phyloP scores from a whole-genome alignment of 2,113 vertebrate genomes.

The Pantherophis guttatus region DNA sequence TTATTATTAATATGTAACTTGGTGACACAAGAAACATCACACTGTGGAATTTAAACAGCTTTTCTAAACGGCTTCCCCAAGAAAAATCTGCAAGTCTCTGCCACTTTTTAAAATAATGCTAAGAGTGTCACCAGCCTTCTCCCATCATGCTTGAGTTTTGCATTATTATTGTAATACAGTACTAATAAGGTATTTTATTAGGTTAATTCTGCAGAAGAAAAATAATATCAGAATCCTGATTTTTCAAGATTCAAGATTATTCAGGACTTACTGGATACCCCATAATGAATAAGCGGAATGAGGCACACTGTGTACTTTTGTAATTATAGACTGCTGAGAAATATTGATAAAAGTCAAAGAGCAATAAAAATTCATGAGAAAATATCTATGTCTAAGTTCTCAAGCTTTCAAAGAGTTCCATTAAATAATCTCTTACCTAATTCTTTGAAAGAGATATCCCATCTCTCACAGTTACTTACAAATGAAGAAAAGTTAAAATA shows the following conservation, averaged over 20 bases:
- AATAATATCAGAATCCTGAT: neutral
- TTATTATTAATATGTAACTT: slow-evolving; percentile 40
- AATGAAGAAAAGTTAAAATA: neutral
- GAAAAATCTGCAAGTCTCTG: slow-evolving; percentile 14
- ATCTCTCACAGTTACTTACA: neutral
- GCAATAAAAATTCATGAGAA: neutral
- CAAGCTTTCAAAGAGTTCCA: no score
- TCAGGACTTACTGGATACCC: neutral
- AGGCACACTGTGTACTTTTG: neutral
- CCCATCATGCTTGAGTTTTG: neutral
- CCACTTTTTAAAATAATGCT: neutral
- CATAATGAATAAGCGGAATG: neutral
- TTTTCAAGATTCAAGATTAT: neutral
- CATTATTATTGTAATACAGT: neutral
- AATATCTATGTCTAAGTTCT: neutral
- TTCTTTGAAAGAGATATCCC: neutral
- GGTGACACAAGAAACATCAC: neutral
- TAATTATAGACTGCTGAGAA: neutral
- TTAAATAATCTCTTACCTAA: neutral
- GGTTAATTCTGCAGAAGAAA: neutral
- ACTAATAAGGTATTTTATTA: neutral
- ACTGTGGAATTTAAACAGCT: slow-evolving; percentile 25
- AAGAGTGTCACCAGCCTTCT: neutral
- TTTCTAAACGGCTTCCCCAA: slow-evolving; percentile 11
- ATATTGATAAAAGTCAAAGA: neutral